A percentile compares a stretch with the other conserved stretches of the same genome.
Evolutionary conservation across 2,888 invertebrate genomes (phyloP).

Genomic region (Melinaea menophilus): DNA sequence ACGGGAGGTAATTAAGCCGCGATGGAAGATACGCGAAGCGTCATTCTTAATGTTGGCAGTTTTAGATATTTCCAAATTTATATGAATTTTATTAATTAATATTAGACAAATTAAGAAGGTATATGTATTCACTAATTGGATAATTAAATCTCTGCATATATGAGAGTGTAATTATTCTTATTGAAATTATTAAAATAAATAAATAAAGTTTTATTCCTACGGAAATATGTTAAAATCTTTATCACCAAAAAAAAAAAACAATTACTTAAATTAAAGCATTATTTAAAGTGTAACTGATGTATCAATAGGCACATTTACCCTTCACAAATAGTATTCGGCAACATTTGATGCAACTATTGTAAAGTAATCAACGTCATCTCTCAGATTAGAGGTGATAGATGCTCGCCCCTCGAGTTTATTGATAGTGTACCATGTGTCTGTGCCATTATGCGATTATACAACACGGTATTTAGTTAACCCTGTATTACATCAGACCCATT

Average conservation of each 20-base stretch:
- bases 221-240: too few species aligned
- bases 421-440: constrained; percentile 5
- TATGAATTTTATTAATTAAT: constrained; percentile 30
- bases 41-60: constrained; percentile 50
- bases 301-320: too few species aligned
- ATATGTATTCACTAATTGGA: too few species aligned
- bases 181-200: too few species aligned
- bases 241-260: too few species aligned
- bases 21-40: constrained; percentile 50
- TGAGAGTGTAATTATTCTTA: too few species aligned
- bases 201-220: too few species aligned
- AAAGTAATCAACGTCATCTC: constrained; percentile 40
- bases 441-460: not conserved
- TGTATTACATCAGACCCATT: not conserved
- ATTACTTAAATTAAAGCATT: not conserved
- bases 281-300: constrained; percentile 31
- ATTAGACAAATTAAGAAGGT: not conserved
- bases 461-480: not conserved
- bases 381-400: constrained; percentile 40
- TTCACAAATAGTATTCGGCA: not conserved
- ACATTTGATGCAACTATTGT: constrained; percentile 17
- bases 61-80: constrained; percentile 42
- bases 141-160: too few species aligned
- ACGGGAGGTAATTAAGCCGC: constrained; percentile 65
- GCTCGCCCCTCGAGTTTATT: constrained; percentile 35